phyloP scores from a whole-genome alignment of 1,140 invertebrate genomes.

The Drosophila insularis region DNA sequence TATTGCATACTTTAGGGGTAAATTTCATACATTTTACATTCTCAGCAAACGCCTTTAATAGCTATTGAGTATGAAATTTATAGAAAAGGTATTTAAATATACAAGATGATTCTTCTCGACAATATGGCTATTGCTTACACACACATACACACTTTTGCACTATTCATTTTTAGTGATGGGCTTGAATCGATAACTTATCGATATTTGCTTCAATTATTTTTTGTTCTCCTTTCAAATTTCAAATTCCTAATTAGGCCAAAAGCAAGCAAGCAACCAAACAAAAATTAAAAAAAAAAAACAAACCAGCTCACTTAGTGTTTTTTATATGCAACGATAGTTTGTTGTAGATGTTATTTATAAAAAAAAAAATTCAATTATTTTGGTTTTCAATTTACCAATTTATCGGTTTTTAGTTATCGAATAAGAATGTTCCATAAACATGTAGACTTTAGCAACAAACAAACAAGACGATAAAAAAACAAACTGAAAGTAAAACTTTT shows the following conservation, averaged over 20 bases:
- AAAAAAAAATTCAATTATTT: constrained; percentile 46
- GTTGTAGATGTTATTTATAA: constrained; percentile 34
- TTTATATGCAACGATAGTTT: constrained; percentile 12
- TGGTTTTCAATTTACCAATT: constrained; percentile 38
- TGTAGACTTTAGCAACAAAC: constrained; percentile 78
- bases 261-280: constrained; percentile 21
- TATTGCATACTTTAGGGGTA: too few relatives aligned
- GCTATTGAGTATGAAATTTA: too few relatives aligned
- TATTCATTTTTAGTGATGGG: background rate
- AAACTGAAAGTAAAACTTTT: constrained; percentile 75
- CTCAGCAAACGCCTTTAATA: too few relatives aligned
- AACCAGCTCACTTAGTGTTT: constrained; percentile 14
- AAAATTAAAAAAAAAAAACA: background rate
- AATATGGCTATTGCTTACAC: too few relatives aligned
- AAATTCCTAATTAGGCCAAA: constrained; percentile 39
- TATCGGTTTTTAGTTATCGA: constrained; percentile 39
- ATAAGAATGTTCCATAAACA: constrained; percentile 79
- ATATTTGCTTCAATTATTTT: background rate
- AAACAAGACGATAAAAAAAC: constrained; percentile 70
- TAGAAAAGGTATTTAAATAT: too few relatives aligned
- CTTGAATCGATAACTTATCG: constrained; percentile 2
- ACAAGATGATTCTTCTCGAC: too few relatives aligned
- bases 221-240: background rate
- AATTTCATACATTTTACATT: too few relatives aligned
- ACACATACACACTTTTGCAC: background rate